Conservation (phyloP, 2,113 vertebrate species). For the Cyanocitta stelleri region DNA sequence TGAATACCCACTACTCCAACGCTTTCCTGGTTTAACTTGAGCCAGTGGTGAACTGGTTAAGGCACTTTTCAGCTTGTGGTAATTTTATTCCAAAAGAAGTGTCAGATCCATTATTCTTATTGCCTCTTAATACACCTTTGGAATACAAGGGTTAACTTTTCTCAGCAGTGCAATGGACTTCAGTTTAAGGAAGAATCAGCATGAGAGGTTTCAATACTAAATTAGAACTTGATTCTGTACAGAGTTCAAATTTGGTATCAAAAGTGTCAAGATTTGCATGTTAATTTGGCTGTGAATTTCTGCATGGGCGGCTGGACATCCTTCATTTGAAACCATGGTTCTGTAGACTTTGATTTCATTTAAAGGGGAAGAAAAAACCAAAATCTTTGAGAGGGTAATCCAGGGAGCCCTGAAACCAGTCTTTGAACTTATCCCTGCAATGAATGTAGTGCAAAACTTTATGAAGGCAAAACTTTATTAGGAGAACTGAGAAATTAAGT, state of each 20-base stretch:
- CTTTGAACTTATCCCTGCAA: background rate
- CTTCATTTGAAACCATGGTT: background rate
- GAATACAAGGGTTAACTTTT: background rate
- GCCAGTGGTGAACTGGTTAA: background rate
- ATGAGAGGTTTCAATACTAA: constrained; percentile 9
- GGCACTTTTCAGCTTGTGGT: constrained; percentile 2
- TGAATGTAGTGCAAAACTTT: background rate
- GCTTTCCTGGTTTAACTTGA: constrained; percentile 11
- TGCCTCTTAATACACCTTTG: background rate
- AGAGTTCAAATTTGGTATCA: background rate
- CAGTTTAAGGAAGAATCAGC: background rate
- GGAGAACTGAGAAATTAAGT: background rate
- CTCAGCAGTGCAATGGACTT: background rate
- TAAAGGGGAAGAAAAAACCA: background rate
- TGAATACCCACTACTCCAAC: background rate
- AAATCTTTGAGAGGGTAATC: background rate
- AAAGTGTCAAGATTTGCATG: background rate
- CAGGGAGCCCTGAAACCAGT: background rate
- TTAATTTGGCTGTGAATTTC: constrained; percentile 30
- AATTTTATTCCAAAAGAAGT: constrained; percentile 19
- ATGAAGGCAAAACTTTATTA: background rate
- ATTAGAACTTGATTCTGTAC: background rate
- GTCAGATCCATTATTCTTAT: background rate
- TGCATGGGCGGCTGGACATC: background rate
- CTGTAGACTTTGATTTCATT: background rate